Evolutionary conservation across 2,113 vertebrate genomes (phyloP).

Genomic region (Hymenochirus boettgeri): DNA sequence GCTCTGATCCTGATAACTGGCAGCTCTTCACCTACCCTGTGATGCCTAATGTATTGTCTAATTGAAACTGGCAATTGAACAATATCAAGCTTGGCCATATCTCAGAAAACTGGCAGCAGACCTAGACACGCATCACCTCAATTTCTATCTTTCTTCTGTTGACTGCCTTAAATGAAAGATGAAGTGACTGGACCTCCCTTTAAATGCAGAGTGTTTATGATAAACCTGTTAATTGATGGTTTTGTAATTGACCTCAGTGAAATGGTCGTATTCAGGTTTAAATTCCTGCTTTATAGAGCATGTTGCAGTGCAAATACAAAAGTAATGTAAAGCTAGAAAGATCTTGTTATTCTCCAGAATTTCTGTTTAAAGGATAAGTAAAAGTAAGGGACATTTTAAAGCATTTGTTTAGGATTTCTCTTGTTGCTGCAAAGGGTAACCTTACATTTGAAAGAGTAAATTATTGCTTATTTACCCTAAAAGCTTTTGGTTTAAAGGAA

Average conservation of each 20-base stretch:
- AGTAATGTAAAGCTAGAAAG: no score
- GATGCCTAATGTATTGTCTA: conserved; percentile 29
- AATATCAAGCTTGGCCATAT: conserved; percentile 28
- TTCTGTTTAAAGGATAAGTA: no score
- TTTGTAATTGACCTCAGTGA: neutral
- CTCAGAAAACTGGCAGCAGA: conserved; percentile 31
- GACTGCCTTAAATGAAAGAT: neutral
- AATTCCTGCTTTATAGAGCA: no score
- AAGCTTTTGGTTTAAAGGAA: no score
- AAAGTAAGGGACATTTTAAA: no score
- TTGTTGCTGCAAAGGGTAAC: no score
- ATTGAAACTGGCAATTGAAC: conserved; percentile 36
- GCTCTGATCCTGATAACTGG: conserved; percentile 22
- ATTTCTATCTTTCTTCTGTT: neutral
- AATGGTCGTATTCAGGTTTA: neutral
- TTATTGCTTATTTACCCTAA: no score
- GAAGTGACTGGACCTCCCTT: neutral
- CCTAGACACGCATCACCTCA: conserved; percentile 12
- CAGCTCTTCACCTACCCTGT: conserved; percentile 13
- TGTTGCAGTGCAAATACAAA: no score
- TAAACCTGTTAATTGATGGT: neutral
- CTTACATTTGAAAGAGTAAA: no score
- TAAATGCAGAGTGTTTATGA: neutral
- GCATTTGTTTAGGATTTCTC: no score
- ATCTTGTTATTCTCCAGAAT: no score